Conservation (phyloP, 2,888 invertebrate species). For the Agrotis ipsilon region DNA sequence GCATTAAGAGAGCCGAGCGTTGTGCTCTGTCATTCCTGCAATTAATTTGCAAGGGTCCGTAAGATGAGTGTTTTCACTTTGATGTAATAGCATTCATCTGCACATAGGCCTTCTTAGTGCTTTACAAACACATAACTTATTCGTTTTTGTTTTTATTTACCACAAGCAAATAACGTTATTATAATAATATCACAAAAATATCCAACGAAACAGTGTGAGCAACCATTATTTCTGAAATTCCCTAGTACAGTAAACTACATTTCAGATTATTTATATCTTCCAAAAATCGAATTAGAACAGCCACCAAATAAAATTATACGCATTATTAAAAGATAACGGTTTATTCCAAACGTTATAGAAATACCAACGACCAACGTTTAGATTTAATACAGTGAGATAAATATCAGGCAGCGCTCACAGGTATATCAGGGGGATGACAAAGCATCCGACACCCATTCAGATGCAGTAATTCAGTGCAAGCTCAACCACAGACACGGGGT, state of each 20-base stretch:
- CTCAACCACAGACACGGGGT: constrained; percentile 85
- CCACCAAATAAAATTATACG: not conserved
- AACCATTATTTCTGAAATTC: not conserved
- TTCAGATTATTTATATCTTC: not conserved
- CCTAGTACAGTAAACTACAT: not conserved
- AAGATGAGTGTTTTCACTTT: constrained; percentile 79
- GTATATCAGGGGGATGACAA: constrained; percentile 72
- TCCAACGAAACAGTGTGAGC: not conserved
- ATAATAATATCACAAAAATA: not conserved
- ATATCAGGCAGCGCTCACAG: constrained; percentile 44
- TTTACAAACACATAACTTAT: not conserved
- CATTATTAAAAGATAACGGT: not conserved
- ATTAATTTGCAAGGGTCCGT: constrained; percentile 87
- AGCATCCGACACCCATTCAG: constrained; percentile 81
- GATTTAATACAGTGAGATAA: constrained; percentile 36
- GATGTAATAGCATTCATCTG: constrained; percentile 55
- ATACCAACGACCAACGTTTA: constrained; percentile 34
- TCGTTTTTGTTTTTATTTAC: not conserved
- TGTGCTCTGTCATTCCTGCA: constrained; percentile 88
- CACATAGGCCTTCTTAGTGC: constrained; percentile 13
- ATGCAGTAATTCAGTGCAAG: constrained; percentile 86
- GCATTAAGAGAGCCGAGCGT: constrained; percentile 87
- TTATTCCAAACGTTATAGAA: not conserved
- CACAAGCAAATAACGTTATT: not conserved
- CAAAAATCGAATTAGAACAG: not conserved